phyloP scores from a whole-genome alignment of 2,113 vertebrate genomes.

The Pedionomus torquatus region DNA sequence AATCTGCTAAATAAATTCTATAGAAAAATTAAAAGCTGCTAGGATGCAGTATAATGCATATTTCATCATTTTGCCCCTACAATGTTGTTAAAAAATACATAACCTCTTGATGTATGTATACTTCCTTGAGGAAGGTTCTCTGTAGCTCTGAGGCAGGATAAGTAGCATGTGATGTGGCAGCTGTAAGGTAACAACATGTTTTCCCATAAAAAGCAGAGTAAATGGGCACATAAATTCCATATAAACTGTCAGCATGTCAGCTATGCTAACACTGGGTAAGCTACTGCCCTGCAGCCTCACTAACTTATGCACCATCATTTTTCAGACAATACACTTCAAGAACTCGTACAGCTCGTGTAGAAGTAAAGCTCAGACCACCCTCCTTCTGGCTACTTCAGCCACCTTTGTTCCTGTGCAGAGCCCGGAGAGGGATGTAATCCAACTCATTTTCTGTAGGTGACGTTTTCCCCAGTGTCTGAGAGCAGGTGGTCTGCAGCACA shows the following conservation, averaged over 20 bases:
- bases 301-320: slow-evolving; percentile 75
- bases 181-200: slow-evolving; percentile 83
- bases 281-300: slow-evolving; percentile 71
- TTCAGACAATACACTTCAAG: slow-evolving; percentile 69
- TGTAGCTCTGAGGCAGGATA: slow-evolving; percentile 77
- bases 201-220: slow-evolving; percentile 81
- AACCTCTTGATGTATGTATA: slow-evolving; percentile 77
- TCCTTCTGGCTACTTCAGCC: background rate
- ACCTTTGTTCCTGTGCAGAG: rapidly evolving
- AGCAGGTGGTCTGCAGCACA: background rate
- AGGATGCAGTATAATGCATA: slow-evolving; percentile 69
- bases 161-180: slow-evolving; percentile 77
- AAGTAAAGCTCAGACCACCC: background rate
- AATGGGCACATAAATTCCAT: slow-evolving; percentile 83
- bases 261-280: slow-evolving; percentile 80
- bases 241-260: slow-evolving; percentile 81
- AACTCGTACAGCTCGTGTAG: slow-evolving; percentile 14
- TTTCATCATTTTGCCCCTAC: slow-evolving; percentile 78
- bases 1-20: slow-evolving; percentile 69
- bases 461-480: background rate
- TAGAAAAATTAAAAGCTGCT: slow-evolving; percentile 73
- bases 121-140: slow-evolving; percentile 80
- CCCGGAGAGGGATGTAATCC: background rate
- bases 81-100: slow-evolving; percentile 80
- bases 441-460: background rate